Conservation (phyloP, 1,140 invertebrate genomes). For the Drosophila parvula region DNA sequence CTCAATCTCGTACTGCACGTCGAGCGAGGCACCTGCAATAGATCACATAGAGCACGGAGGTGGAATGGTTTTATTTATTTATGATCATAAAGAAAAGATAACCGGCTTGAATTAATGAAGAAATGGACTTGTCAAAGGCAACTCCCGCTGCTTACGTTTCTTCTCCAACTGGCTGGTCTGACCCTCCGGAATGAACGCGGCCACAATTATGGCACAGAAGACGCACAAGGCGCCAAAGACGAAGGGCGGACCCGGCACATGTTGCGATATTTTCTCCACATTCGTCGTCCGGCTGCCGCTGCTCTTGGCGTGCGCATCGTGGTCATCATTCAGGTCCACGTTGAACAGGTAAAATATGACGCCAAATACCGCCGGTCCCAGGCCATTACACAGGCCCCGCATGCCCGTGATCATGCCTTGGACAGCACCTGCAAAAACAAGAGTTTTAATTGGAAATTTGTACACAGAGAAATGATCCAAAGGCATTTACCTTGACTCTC, state of each 20-base stretch:
- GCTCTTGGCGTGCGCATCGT: constrained; percentile 68
- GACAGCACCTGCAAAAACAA: constrained; percentile 89
- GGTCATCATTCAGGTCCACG: constrained; percentile 95
- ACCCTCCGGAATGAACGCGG: constrained; percentile 94
- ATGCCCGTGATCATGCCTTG: constrained; percentile 99
- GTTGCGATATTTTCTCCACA: constrained; percentile 85
- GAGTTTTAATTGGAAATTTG: neutral
- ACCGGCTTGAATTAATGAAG: too few relatives aligned
- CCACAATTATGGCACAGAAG: constrained; percentile 96
- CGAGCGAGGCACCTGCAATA: constrained; percentile 87
- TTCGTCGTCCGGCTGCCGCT: constrained; percentile 46
- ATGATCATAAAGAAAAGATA: too few relatives aligned
- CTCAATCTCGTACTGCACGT: constrained; percentile 92
- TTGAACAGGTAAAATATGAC: constrained; percentile 99
- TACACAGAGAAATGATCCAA: rapidly evolving
- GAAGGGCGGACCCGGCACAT: constrained; percentile 99
- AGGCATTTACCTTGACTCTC: constrained; percentile 94
- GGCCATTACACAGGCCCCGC: constrained; percentile 95
- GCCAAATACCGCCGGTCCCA: constrained; percentile 98
- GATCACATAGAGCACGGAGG: too few relatives aligned
- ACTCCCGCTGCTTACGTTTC: constrained; percentile 72
- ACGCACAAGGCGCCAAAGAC: constrained; percentile 98
- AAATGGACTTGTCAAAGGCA: neutral
- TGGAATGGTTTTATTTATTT: too few relatives aligned
- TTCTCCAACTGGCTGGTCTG: constrained; percentile 85